Evolutionary conservation across 2,888 invertebrate genomes (phyloP).

Genomic region (Macrosiphum euphorbiae): DNA sequence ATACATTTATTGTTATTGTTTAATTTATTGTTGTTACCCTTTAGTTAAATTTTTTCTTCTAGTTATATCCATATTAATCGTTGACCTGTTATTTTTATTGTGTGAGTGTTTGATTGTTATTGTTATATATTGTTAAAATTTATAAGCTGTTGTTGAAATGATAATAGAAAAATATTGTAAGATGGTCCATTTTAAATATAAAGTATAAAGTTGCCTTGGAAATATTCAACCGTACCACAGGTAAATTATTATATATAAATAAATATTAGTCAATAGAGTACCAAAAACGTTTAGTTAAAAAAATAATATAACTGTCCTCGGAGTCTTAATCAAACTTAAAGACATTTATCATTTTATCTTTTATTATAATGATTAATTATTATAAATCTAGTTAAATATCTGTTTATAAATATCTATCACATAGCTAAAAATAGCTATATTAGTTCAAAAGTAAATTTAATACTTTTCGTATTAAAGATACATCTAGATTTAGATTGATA

Average conservation of each 20-base stretch:
- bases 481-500: neutral
- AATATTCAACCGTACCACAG: conserved; percentile 8
- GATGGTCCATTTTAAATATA: conserved; percentile 34
- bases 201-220: conserved; percentile 10
- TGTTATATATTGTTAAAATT: conserved; percentile 60
- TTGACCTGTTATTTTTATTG: conserved; percentile 56
- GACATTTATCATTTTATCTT: conserved; percentile 11
- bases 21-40: conserved; percentile 64
- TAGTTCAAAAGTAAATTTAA: neutral
- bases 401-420: conserved; percentile 14
- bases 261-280: neutral
- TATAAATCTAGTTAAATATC: conserved; percentile 19
- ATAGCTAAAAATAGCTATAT: neutral
- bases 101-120: conserved; percentile 61
- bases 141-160: conserved; percentile 47
- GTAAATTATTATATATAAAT: neutral
- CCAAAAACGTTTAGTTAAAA: neutral
- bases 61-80: conserved; percentile 59
- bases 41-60: conserved; percentile 60
- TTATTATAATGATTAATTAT: conserved; percentile 32
- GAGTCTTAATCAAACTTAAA: conserved; percentile 17
- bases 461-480: neutral
- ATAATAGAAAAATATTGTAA: conserved; percentile 32
- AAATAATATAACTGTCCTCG: neutral
- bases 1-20: conserved; percentile 61